Conservation (phyloP, 2,797 vertebrate species). For the Peromyscus melanophrys region DNA sequence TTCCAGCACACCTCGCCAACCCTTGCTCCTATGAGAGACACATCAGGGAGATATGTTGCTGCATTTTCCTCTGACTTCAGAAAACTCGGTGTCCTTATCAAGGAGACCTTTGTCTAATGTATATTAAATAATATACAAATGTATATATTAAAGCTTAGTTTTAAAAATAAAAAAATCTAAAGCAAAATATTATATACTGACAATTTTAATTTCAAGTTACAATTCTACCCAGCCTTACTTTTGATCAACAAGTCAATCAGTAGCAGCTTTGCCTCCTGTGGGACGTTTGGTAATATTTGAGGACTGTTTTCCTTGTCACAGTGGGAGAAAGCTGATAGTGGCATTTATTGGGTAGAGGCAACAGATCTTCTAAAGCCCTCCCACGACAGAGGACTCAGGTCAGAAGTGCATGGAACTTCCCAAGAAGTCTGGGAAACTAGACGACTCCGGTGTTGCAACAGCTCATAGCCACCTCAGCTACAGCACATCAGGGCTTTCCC, state of each 20-base stretch:
- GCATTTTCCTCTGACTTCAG: neutral
- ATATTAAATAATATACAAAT: neutral
- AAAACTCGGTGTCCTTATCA: neutral
- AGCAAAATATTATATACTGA: neutral
- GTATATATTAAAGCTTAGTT: neutral
- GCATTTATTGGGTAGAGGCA: neutral
- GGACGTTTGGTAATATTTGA: neutral
- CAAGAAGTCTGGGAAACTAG: no score
- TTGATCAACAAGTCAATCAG: neutral
- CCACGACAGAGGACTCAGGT: fast-evolving
- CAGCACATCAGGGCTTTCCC: neutral
- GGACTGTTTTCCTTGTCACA: neutral
- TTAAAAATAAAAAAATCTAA: slow-evolving; percentile 21
- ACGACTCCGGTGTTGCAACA: neutral
- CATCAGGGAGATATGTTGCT: neutral
- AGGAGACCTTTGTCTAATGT: neutral
- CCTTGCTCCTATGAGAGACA: neutral
- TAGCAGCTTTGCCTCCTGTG: neutral
- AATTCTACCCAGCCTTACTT: neutral
- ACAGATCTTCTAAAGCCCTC: neutral
- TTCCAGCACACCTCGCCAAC: neutral
- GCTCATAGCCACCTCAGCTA: neutral
- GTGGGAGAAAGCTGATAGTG: neutral
- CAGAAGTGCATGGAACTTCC: neutral
- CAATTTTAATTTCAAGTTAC: neutral